Conservation (phyloP, 2,113 vertebrate species). For the Barbus barbus region DNA sequence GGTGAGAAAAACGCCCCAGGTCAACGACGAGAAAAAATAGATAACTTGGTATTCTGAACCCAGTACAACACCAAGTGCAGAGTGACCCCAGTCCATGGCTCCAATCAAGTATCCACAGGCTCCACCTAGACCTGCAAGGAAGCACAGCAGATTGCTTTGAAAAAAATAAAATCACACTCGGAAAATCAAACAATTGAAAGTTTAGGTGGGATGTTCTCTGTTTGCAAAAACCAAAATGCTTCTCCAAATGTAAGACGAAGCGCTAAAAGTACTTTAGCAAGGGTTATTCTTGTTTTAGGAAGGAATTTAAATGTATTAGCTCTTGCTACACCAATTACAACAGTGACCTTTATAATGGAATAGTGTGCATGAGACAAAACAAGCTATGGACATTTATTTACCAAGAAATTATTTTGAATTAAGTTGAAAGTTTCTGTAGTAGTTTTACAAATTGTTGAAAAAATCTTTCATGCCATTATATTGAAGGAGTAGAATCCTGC, state of each 20-base stretch:
- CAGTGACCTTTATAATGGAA: too few relatives aligned
- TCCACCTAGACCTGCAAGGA: constrained; percentile 86
- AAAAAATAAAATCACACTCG: not conserved
- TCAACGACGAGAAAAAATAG: constrained; percentile 85
- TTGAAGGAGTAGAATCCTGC: too few relatives aligned
- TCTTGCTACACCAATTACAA: too few relatives aligned
- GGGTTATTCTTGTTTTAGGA: not conserved
- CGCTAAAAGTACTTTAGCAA: not conserved
- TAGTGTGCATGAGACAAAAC: too few relatives aligned
- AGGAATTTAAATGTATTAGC: not conserved
- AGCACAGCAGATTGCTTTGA: not conserved
- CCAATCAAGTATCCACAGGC: constrained; percentile 91
- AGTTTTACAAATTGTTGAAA: too few relatives aligned
- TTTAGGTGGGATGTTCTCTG: not conserved
- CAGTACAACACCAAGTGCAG: constrained; percentile 79
- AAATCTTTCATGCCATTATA: too few relatives aligned
- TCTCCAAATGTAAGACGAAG: not conserved
- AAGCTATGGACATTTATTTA: too few relatives aligned
- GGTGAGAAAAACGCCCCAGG: constrained; percentile 80
- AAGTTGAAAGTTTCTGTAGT: too few relatives aligned
- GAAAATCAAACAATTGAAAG: not conserved
- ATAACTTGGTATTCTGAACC: constrained; percentile 96
- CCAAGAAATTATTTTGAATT: too few relatives aligned
- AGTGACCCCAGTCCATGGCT: constrained; percentile 90
- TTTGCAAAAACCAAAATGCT: not conserved